These are phyloP conservation scores for Tiphia femorata DNA, from an alignment of 2,888 invertebrate genomes.

Conservation along the genomic window DNA sequence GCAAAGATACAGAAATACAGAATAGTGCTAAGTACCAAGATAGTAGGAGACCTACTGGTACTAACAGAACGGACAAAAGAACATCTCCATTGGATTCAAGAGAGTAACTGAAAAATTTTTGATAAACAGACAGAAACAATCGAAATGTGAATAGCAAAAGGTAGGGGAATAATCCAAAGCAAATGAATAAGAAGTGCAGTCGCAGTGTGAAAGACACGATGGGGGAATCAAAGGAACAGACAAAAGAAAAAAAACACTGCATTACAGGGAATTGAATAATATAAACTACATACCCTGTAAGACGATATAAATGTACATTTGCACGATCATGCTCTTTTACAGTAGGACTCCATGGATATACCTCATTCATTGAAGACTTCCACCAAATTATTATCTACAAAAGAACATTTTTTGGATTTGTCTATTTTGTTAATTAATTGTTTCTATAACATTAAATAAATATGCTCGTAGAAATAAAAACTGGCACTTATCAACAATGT, in stretches of 20 bases:
- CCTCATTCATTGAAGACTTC: conserved; percentile 84
- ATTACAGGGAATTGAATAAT: background rate
- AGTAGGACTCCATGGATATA: conserved; percentile 93
- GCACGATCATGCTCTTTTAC: conserved; percentile 87
- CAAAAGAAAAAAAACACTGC: too few relatives aligned
- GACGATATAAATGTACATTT: conserved; percentile 86
- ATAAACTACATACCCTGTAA: conserved; percentile 75
- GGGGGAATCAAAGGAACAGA: too few relatives aligned
- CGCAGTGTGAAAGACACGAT: too few relatives aligned
- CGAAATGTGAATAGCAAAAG: background rate
- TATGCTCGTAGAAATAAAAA: background rate
- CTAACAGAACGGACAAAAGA: too few relatives aligned
- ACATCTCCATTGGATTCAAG: too few relatives aligned
- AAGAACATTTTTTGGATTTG: background rate
- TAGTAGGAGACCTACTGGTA: too few relatives aligned
- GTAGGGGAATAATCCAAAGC: background rate
- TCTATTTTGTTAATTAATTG: background rate
- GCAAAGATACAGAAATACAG: background rate
- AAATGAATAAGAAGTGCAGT: background rate
- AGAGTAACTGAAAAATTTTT: background rate
- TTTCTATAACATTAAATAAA: background rate
- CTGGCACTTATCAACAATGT: background rate
- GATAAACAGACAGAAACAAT: background rate
- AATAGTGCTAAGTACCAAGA: too few relatives aligned
- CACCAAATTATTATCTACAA: conserved; percentile 80